Evolutionary conservation across 2,797 vertebrate genomes (phyloP).

Genomic region (Chelon auratus): DNA sequence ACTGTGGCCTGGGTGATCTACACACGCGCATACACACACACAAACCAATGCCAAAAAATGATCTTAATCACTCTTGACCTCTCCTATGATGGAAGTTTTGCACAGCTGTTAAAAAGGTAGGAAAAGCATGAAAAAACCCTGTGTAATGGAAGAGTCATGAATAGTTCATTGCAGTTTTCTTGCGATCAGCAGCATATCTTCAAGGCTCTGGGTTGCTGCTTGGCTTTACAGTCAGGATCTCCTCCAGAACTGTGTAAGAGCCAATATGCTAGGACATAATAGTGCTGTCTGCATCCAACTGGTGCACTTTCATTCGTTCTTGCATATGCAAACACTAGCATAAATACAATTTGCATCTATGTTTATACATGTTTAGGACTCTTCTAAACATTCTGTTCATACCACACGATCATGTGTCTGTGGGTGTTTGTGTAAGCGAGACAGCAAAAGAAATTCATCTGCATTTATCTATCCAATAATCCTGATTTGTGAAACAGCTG

Average conservation of each 20-base stretch:
- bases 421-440: conserved; percentile 12
- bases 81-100: conserved; percentile 41
- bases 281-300: conserved; percentile 25
- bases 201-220: conserved; percentile 59
- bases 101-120: conserved; percentile 59
- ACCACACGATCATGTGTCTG: not conserved
- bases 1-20: not conserved
- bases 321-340: not conserved
- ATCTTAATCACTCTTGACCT: conserved; percentile 60
- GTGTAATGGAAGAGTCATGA: conserved; percentile 80
- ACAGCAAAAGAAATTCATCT: conserved; percentile 1
- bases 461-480: conserved; percentile 19
- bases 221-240: conserved; percentile 59
- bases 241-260: conserved; percentile 73
- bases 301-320: not conserved
- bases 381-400: not conserved
- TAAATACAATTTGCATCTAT: not conserved
- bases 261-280: conserved; percentile 52
- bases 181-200: conserved; percentile 72
- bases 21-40: conserved; percentile 10
- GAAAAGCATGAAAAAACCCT: conserved; percentile 47
- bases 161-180: conserved; percentile 75
- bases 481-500: conserved; percentile 23
- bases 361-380: not conserved
- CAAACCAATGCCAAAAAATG: conserved; percentile 33